These are phyloP conservation scores for Nymphalis polychloros DNA, from an alignment of 2,888 invertebrate species.

Conservation along the genomic window DNA sequence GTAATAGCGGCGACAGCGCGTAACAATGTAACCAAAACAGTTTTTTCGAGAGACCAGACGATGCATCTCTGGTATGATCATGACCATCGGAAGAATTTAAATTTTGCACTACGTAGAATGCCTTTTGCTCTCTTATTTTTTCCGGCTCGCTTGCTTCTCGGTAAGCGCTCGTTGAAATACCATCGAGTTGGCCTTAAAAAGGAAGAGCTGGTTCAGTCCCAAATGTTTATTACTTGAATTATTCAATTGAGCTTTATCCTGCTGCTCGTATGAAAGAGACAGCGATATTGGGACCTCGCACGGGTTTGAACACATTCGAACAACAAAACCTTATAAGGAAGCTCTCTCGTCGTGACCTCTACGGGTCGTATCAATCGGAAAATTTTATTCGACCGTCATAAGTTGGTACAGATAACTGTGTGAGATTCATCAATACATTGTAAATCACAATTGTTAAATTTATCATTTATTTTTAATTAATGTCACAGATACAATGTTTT, in stretches of 20 bases:
- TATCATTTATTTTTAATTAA: neutral
- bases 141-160: slow-evolving; percentile 42
- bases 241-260: slow-evolving; percentile 46
- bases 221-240: slow-evolving; percentile 49
- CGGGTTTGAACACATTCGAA: slow-evolving; percentile 20
- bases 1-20: slow-evolving; percentile 4
- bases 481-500: neutral
- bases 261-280: slow-evolving; percentile 38
- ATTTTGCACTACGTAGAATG: slow-evolving; percentile 50
- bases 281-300: slow-evolving; percentile 15
- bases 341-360: slow-evolving; percentile 27
- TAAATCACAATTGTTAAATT: slow-evolving; percentile 4
- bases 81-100: slow-evolving; percentile 44
- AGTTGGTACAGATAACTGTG: neutral
- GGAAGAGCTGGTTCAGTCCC: slow-evolving; percentile 44
- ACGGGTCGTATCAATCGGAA: slow-evolving; percentile 32
- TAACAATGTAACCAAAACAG: neutral
- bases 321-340: slow-evolving; percentile 22
- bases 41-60: slow-evolving; percentile 11
- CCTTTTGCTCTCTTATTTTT: slow-evolving; percentile 45
- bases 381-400: slow-evolving; percentile 13
- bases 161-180: slow-evolving; percentile 45
- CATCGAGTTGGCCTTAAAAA: slow-evolving; percentile 43
- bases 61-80: slow-evolving; percentile 39
- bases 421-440: neutral